Evolutionary conservation across 2,888 invertebrate species (phyloP), one percentile per base, ranked within the genome.

Genomic region (Drosophila rellima): DNA sequence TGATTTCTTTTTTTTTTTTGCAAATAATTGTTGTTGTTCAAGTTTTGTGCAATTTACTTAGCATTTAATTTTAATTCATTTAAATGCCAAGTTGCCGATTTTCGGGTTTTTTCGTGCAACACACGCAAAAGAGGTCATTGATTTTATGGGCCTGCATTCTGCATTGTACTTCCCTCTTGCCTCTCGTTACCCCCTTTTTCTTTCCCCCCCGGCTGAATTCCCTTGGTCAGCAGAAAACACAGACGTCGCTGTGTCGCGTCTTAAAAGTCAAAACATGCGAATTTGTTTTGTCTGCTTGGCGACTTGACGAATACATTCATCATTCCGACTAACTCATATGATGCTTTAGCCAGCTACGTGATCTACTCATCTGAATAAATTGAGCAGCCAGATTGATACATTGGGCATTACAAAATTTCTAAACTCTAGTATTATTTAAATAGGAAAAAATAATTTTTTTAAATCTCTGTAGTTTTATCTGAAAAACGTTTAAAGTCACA

Each of bases 81-180:
- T 73, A 82, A 80, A 82, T 76, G 80, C 82, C 72, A 82, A 79
- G 37, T 80, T 64, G 61, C 56, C 73, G 56, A 31, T 44, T 72
- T 74, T 56, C 15, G 20, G 42, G 11, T 61, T 54, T 45, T 61
- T 18, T 20, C 40, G 18, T 23, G 44, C 54, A 55, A 33, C 52
- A 60, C 51, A 56, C 47, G 42, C 82, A 69, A 80, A 79, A 69
- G 66, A 71, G 79, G 79, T 80, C 79, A 80, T 82, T 82, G 82
- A 75, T 80, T 80, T 72, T 68, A 57, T 40, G 60, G 62, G 70
- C 70, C 62, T 70, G 57, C 63, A 56, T 60, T 55, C 29, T 37
- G 44, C n/a, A 42, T 18, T 20, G n/a, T 37, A 23, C 20, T 15
- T 0, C 29, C 10, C 17, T 20, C 15, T 17, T 15, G 0, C 42